phyloP scores from a whole-genome alignment of 2,797 vertebrate genomes.

The Gila robusta region DNA sequence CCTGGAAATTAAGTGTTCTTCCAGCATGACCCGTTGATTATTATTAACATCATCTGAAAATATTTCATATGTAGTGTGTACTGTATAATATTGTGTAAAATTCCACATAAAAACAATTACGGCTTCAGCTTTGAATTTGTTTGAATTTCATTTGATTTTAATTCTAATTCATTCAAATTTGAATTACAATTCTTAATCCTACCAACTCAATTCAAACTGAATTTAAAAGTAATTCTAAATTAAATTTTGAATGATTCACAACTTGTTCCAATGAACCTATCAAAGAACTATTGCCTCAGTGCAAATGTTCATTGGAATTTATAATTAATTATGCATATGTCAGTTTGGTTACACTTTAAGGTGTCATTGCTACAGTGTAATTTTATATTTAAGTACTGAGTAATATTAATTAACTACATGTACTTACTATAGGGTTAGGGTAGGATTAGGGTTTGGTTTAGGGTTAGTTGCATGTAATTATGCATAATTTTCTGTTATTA shows the following conservation, averaged over 20 bases:
- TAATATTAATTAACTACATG: too few species aligned
- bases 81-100: background rate
- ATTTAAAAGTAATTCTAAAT: background rate
- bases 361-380: too few species aligned
- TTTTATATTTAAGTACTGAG: too few species aligned
- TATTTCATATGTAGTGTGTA: background rate
- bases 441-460: too few species aligned
- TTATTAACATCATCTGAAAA: background rate
- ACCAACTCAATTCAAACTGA: background rate
- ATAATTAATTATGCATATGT: background rate
- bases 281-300: background rate
- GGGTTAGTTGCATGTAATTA: too few species aligned
- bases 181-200: background rate
- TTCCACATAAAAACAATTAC: too few species aligned
- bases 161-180: background rate
- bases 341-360: too few species aligned
- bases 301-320: background rate
- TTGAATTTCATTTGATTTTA: background rate
- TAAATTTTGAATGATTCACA: background rate
- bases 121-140: background rate
- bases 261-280: background rate
- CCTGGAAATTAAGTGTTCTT: background rate
- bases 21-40: background rate
- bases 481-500: too few species aligned
- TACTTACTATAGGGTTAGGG: too few species aligned